Evolutionary conservation across 2,797 vertebrate species (phyloP).

Genomic region (Tapera naevia): DNA sequence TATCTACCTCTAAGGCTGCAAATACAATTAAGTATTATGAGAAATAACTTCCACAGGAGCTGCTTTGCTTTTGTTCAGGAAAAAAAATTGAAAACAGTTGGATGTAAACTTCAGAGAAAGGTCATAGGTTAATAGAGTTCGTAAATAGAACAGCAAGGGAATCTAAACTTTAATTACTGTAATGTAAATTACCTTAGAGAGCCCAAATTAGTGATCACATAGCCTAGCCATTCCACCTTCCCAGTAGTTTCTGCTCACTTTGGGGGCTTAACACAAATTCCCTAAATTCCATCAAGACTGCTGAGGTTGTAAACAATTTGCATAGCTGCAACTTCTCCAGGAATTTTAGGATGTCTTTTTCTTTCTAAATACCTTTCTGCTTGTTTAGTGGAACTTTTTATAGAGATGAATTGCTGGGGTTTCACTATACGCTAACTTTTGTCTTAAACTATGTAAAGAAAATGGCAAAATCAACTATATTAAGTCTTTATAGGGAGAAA

Average conservation of each 20-base stretch:
- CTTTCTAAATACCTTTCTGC: neutral
- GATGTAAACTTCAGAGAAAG: constrained; percentile 53
- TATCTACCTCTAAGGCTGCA: neutral
- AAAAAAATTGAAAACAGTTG: constrained; percentile 33
- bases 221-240: constrained; percentile 18
- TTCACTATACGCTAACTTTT: neutral
- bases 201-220: constrained; percentile 59
- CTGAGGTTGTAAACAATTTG: neutral
- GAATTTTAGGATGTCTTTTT: neutral
- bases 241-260: constrained; percentile 42
- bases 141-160: constrained; percentile 56
- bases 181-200: constrained; percentile 56
- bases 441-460: neutral
- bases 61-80: constrained; percentile 16
- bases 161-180: constrained; percentile 49
- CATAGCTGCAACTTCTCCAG: neutral
- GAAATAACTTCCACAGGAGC: constrained; percentile 37
- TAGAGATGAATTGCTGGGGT: neutral
- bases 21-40: constrained; percentile 45
- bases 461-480: neutral
- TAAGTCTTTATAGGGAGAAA: neutral
- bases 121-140: constrained; percentile 58
- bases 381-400: neutral
- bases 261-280: constrained; percentile 41
- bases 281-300: constrained; percentile 32